Evolutionary conservation across 2,888 invertebrate genomes (phyloP), one percentile per base, ranked within the genome.

Genomic region (Hydraecia micacea): DNA sequence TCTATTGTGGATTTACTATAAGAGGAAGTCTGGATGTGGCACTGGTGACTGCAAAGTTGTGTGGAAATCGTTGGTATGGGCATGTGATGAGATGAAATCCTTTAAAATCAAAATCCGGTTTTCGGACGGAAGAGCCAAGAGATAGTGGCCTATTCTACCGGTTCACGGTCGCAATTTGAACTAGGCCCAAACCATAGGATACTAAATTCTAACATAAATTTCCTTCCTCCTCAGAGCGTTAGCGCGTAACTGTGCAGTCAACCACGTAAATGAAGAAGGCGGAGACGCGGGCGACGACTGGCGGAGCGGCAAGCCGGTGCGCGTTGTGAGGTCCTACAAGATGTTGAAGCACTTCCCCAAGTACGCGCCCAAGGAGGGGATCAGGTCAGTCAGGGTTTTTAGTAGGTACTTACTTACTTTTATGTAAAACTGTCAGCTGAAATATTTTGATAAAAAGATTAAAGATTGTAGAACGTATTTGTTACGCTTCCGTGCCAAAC

Each of bases 261-360:
- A 97, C 13, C 75, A 84, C 8, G 95, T 98, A 36, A 97, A 97
- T 86, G 96, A 97, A 65, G 95, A 97, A 70, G 99, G 98, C 0
- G 98, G 97, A 0, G 98, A 97, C 90, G 98, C 98, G 0, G 95
- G 94, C 5, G 97, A 95, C 8, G 95, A 98, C 79, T 99, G 99
- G 99, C 97, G 96, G 80, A 94, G 93, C 13, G 98, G 98, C 0
- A 98, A 97, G 91, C 98, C 98, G 0, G 98, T 99, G 11, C 96
- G 99, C 36, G 98, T 99, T 1, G 97, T 98, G 0, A 97, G 99
- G 49, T 98, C 98, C 83, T 98, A 97, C 91, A 98, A 98, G 91
- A 97, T 98, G 89, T 90, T 97, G 4, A 98, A 98, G 91, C 98
- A 98, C 93, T 97, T 95, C 87, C 98, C 98, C 9, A 97, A 98